Evolutionary conservation across 2,888 invertebrate genomes (phyloP).

Genomic region (Chymomyza amoena): DNA sequence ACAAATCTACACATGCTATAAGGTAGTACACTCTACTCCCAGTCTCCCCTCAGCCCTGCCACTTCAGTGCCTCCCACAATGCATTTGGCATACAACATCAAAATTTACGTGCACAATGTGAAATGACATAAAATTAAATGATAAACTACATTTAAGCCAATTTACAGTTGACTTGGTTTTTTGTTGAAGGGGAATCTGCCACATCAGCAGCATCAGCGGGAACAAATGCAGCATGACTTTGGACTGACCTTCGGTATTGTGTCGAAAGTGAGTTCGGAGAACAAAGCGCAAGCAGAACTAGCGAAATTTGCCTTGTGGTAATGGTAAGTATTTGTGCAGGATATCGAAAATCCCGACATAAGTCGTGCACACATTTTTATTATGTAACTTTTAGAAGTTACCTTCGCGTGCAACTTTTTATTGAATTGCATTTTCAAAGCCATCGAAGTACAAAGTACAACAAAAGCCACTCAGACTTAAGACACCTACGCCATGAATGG

Average conservation of each 20-base stretch:
- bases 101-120: conserved; percentile 30
- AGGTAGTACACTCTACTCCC: too few relatives aligned
- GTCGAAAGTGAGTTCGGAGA: conserved; percentile 17
- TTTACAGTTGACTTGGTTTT: conserved; percentile 64
- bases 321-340: background rate
- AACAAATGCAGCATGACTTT: conserved; percentile 57
- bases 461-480: conserved; percentile 55
- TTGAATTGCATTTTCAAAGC: conserved; percentile 53
- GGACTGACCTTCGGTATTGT: conserved; percentile 53
- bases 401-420: conserved; percentile 46
- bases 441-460: conserved; percentile 62
- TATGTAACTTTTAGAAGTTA: conserved; percentile 18
- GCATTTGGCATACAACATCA: conserved; percentile 14
- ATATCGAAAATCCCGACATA: conserved; percentile 46
- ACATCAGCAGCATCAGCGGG: conserved; percentile 17
- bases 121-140: conserved; percentile 47
- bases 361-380: conserved; percentile 46
- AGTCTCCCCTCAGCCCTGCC: too few relatives aligned
- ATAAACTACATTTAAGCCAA: conserved; percentile 65
- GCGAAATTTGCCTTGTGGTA: conserved; percentile 1
- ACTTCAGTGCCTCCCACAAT: background rate
- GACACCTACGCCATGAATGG: conserved; percentile 2
- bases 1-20: too few relatives aligned
- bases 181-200: conserved; percentile 12
- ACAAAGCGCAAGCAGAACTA: background rate